phyloP scores from a whole-genome alignment of 2,797 vertebrate species.

The Bucorvus abyssinicus region DNA sequence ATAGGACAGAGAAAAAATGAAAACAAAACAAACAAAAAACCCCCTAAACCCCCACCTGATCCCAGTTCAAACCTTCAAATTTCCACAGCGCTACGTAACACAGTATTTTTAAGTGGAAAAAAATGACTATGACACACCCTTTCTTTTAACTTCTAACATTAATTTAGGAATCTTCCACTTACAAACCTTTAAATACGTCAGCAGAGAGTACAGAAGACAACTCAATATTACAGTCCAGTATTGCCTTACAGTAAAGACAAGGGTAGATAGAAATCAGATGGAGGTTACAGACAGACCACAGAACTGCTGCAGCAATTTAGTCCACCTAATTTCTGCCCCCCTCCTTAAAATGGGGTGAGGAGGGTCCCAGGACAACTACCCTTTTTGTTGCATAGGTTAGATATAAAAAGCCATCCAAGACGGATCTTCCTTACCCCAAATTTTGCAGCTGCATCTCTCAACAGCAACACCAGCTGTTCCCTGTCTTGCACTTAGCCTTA shows the following conservation, averaged over 20 bases:
- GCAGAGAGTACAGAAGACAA: not conserved
- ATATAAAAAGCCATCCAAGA: not conserved
- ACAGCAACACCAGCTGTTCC: not conserved
- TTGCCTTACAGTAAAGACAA: not conserved
- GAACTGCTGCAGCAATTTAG: not conserved
- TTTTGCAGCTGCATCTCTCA: not conserved
- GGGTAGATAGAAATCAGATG: not conserved
- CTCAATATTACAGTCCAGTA: not conserved
- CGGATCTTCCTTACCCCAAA: not conserved
- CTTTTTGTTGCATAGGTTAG: not conserved
- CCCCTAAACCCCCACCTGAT: not conserved
- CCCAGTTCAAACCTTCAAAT: not conserved
- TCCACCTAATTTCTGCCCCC: not conserved
- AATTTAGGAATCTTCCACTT: not conserved
- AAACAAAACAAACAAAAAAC: not conserved
- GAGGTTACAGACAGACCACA: not conserved
- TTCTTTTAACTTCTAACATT: not conserved
- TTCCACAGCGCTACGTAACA: not conserved
- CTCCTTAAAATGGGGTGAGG: not conserved
- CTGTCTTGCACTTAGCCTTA: not conserved
- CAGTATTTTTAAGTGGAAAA: not conserved
- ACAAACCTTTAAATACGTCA: not conserved
- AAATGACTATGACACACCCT: not conserved
- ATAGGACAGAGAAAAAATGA: slow-evolving; percentile 30
- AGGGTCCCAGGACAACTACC: not conserved